Conservation (phyloP, 2,797 vertebrate species). For the Natrix natrix region DNA sequence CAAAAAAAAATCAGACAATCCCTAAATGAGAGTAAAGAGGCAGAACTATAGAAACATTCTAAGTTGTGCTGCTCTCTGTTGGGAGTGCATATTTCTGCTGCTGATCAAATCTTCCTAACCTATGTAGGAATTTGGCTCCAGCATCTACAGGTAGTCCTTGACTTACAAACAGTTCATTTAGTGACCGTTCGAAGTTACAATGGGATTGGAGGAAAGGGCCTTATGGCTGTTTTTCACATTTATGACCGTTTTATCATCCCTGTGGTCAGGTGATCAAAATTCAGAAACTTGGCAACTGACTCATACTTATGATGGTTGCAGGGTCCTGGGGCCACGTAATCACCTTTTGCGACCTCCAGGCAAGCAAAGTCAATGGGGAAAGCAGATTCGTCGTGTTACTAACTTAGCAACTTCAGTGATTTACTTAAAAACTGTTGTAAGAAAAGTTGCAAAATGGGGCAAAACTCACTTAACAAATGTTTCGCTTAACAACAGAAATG, state of each 20-base stretch:
- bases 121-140: not conserved
- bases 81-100: not conserved
- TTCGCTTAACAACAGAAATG: not conserved
- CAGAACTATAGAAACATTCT: not conserved
- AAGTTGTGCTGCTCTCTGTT: not conserved
- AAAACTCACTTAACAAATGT: not conserved
- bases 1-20: not conserved
- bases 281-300: not conserved
- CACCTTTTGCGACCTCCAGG: not conserved
- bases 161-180: not conserved
- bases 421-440: not conserved
- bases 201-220: not conserved
- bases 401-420: not conserved
- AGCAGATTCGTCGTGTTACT: not conserved
- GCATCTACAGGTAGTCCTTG: not conserved
- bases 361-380: too few species aligned
- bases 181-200: not conserved
- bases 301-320: not conserved
- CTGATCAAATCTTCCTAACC: not conserved
- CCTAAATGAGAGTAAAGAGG: not conserved
- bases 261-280: not conserved
- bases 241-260: not conserved
- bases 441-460: not conserved
- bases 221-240: not conserved
- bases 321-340: not conserved